Percentiles rank a stretch among this genome's conserved stretches.
Conservation (phyloP, 2,888 invertebrate species). For the Volucella inanis region DNA sequence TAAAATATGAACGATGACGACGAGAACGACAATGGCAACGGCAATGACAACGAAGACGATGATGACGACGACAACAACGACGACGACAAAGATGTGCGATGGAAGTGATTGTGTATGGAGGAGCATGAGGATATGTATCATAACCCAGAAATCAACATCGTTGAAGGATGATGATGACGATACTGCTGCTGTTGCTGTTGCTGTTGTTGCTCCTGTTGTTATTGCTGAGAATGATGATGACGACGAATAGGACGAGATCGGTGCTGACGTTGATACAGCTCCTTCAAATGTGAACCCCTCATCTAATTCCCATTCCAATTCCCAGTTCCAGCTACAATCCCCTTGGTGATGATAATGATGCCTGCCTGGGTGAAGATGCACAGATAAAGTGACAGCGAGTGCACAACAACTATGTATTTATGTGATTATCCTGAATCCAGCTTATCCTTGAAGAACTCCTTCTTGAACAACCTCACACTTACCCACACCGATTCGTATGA, state of each 20-base stretch:
- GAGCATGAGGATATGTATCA: slow-evolving; percentile 66
- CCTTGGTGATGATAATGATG: slow-evolving; percentile 28
- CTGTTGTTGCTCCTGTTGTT: slow-evolving; percentile 49
- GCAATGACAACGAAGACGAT: not conserved
- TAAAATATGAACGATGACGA: slow-evolving; percentile 45
- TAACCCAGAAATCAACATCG: slow-evolving; percentile 75
- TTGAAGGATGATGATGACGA: slow-evolving; percentile 71
- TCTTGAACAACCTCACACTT: not conserved
- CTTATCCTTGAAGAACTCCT: not conserved
- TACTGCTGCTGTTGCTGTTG: slow-evolving; percentile 64
- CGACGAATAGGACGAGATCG: slow-evolving; percentile 66
- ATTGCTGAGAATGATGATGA: slow-evolving; percentile 65
- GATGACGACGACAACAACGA: not conserved
- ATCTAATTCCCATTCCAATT: slow-evolving; percentile 2
- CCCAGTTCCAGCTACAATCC: not conserved
- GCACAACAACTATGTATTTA: slow-evolving; percentile 60
- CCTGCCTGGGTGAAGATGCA: slow-evolving; percentile 37
- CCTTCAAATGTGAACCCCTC: slow-evolving; percentile 50
- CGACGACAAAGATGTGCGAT: slow-evolving; percentile 46
- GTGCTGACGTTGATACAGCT: slow-evolving; percentile 69
- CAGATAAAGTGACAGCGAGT: slow-evolving; percentile 33
- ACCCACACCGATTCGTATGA: slow-evolving; percentile 36
- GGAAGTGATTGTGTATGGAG: slow-evolving; percentile 58
- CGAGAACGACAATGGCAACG: slow-evolving; percentile 1
- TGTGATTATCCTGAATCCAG: slow-evolving; percentile 55